Evolutionary conservation across 2,888 invertebrate species (phyloP).

Genomic region (Euphydryas editha): DNA sequence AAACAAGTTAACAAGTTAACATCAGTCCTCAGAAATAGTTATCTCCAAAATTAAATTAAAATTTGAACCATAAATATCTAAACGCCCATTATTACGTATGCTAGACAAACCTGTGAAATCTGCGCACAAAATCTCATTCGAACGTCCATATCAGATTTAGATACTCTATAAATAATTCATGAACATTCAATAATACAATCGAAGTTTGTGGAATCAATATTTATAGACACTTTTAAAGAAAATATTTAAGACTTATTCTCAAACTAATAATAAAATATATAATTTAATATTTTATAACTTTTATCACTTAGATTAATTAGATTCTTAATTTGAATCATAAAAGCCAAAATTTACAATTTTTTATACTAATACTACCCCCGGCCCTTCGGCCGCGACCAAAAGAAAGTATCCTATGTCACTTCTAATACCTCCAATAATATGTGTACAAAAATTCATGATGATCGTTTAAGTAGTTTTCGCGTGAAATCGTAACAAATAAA

Average conservation of each 20-base stretch:
- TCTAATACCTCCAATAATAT: too few species aligned
- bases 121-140: constrained; percentile 72
- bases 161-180: constrained; percentile 75
- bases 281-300: not conserved
- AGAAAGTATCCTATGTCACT: too few species aligned
- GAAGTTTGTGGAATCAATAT: constrained; percentile 63
- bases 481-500: too few species aligned
- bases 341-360: too few species aligned
- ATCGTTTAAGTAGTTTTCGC: too few species aligned
- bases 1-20: not conserved
- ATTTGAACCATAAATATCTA: constrained; percentile 50
- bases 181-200: constrained; percentile 68
- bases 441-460: too few species aligned
- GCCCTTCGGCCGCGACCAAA: too few species aligned
- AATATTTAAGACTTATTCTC: constrained; percentile 37
- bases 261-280: not conserved
- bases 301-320: not conserved
- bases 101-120: constrained; percentile 61
- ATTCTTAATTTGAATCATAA: not conserved
- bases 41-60: constrained; percentile 25
- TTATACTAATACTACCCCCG: too few species aligned
- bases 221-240: constrained; percentile 58
- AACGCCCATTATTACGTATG: constrained; percentile 57
- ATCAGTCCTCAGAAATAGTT: not conserved
- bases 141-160: constrained; percentile 69